These are phyloP conservation scores for Tenrec ecaudatus DNA, from an alignment of 2,113 vertebrate genomes.

Conservation along the genomic window DNA sequence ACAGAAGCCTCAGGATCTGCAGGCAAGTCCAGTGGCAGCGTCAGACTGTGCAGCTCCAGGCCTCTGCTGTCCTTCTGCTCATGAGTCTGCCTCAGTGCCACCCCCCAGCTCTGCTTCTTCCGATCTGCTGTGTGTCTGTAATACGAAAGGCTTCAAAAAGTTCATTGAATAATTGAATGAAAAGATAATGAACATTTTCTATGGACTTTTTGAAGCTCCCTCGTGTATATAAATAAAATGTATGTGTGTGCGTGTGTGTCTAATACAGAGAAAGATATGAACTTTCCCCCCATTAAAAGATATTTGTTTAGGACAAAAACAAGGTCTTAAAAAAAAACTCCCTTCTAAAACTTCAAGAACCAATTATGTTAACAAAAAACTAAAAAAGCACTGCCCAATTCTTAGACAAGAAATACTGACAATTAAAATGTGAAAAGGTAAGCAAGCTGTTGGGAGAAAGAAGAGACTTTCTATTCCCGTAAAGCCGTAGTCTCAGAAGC, in stretches of 20 bases:
- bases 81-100: background rate
- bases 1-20: background rate
- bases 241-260: too few species aligned
- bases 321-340: background rate
- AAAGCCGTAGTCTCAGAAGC: too few species aligned
- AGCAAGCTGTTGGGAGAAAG: background rate
- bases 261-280: too few species aligned
- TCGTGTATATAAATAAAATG: too few species aligned
- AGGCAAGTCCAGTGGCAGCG: background rate
- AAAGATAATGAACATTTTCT: too few species aligned
- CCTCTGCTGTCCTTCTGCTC: background rate
- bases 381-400: background rate
- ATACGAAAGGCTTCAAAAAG: background rate
- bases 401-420: background rate
- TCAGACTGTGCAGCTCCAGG: background rate
- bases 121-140: background rate
- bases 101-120: conserved; percentile 13
- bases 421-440: conserved; percentile 6
- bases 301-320: too few species aligned
- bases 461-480: too few species aligned
- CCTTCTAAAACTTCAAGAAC: conserved; percentile 28
- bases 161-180: too few species aligned
- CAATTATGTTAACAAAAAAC: conserved; percentile 29
- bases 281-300: too few species aligned
- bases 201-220: too few species aligned